Evolutionary conservation across 2,113 vertebrate species (phyloP).

Genomic region (Dicerorhinus sumatrensis): DNA sequence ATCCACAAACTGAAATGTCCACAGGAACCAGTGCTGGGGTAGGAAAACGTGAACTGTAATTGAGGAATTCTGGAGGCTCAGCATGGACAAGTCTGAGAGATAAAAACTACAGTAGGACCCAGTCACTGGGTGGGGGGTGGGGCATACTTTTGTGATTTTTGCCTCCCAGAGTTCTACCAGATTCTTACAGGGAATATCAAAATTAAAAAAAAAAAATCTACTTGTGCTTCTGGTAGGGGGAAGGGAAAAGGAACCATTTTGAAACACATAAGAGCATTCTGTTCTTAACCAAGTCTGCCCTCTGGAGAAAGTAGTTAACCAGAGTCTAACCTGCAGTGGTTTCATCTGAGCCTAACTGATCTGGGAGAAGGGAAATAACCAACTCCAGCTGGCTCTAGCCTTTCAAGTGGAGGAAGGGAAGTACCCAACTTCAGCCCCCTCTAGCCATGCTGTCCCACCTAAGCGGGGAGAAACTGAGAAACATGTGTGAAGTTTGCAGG

Average conservation of each 20-base stretch:
- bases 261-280: background rate
- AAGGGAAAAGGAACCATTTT: background rate
- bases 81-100: background rate
- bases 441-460: background rate
- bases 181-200: background rate
- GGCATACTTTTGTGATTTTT: background rate
- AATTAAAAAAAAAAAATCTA: background rate
- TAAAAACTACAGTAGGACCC: background rate
- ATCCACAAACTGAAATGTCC: background rate
- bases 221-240: background rate
- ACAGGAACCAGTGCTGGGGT: background rate
- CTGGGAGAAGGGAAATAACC: background rate
- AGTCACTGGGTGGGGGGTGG: rapidly evolving
- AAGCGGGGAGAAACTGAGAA: background rate
- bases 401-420: background rate
- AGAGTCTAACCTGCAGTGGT: background rate
- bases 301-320: background rate
- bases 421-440: background rate
- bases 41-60: background rate
- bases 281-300: background rate
- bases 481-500: background rate
- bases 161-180: background rate
- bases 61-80: background rate
- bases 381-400: background rate
- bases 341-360: background rate